These are phyloP conservation scores for Lordiphosa fenestrarum DNA, from an alignment of 2,888 invertebrate genomes.

Conservation along the genomic window DNA sequence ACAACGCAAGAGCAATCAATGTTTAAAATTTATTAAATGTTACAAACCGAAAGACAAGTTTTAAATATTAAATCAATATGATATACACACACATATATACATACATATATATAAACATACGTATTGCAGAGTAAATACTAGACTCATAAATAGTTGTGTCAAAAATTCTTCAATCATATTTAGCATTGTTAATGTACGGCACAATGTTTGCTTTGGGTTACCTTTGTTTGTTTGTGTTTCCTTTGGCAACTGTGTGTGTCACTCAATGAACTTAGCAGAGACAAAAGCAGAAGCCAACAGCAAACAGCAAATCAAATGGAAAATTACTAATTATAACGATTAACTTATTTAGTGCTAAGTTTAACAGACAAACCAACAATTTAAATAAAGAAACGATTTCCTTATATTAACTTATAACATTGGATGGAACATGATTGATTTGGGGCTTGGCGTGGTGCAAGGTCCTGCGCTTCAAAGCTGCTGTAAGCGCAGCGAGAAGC, in stretches of 20 bases:
- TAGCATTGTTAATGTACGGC: slow-evolving; percentile 3
- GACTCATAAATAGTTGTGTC: slow-evolving; percentile 43
- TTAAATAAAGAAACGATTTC: slow-evolving; percentile 66
- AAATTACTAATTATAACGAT: slow-evolving; percentile 57
- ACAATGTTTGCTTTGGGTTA: not conserved
- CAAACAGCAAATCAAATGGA: slow-evolving; percentile 19
- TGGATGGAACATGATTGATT: not conserved
- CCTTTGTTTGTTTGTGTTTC: slow-evolving; percentile 3
- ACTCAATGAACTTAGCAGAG: slow-evolving; percentile 15
- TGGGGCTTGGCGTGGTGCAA: no score
- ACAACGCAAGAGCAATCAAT: slow-evolving; percentile 72
- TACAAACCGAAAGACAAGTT: slow-evolving; percentile 39
- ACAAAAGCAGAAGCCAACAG: not conserved
- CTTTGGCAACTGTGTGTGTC: slow-evolving; percentile 23
- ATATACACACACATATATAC: slow-evolving; percentile 15
- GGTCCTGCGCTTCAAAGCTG: not conserved
- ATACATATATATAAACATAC: slow-evolving; percentile 19
- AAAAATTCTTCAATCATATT: slow-evolving; percentile 1
- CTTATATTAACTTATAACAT: slow-evolving; percentile 49
- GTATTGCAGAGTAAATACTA: slow-evolving; percentile 30
- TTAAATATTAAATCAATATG: slow-evolving; percentile 32
- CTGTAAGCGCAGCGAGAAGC: not conserved
- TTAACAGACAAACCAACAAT: slow-evolving; percentile 37
- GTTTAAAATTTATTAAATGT: slow-evolving; percentile 66
- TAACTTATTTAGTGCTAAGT: slow-evolving; percentile 45